These are phyloP conservation scores for Calycopis cecrops DNA, from an alignment of 1,140 invertebrate species.

Conservation along the genomic window DNA sequence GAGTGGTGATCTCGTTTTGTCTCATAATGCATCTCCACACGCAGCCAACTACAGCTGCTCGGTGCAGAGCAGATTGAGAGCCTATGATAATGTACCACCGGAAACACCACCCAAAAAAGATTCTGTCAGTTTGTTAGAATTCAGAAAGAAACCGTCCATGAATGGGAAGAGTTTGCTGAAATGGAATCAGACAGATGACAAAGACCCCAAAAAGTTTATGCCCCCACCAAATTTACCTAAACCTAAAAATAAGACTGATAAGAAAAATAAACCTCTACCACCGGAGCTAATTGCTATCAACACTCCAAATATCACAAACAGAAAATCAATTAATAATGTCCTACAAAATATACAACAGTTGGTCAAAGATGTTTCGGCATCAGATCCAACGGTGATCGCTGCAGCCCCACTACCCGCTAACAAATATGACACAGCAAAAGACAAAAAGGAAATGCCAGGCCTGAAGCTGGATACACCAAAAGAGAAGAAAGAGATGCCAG, in stretches of 20 bases:
- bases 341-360: slow-evolving; percentile 70
- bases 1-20: slow-evolving; percentile 83
- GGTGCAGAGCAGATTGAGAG: slow-evolving; percentile 84
- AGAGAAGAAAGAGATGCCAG: slow-evolving; percentile 39
- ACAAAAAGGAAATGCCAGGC: slow-evolving; percentile 37
- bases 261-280: slow-evolving; percentile 54
- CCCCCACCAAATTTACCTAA: slow-evolving; percentile 48
- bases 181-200: slow-evolving; percentile 52
- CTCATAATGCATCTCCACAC: slow-evolving; percentile 82
- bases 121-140: slow-evolving; percentile 58
- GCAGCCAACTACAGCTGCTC: slow-evolving; percentile 86
- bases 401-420: slow-evolving; percentile 42
- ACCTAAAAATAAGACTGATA: slow-evolving; percentile 42
- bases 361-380: slow-evolving; percentile 60
- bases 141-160: slow-evolving; percentile 57
- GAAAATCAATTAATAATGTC: slow-evolving; percentile 69
- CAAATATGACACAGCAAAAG: slow-evolving; percentile 37
- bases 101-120: slow-evolving; percentile 38
- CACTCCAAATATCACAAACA: slow-evolving; percentile 57
- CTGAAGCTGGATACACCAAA: slow-evolving; percentile 26
- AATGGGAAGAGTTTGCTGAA: slow-evolving; percentile 70
- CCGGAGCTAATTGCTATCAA: slow-evolving; percentile 71
- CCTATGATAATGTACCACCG: slow-evolving; percentile 79
- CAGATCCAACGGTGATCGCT: slow-evolving; percentile 56
- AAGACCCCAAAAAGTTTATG: slow-evolving; percentile 56